phyloP scores from a whole-genome alignment of 2,888 invertebrate genomes.

The Drosophila melanocephala region DNA sequence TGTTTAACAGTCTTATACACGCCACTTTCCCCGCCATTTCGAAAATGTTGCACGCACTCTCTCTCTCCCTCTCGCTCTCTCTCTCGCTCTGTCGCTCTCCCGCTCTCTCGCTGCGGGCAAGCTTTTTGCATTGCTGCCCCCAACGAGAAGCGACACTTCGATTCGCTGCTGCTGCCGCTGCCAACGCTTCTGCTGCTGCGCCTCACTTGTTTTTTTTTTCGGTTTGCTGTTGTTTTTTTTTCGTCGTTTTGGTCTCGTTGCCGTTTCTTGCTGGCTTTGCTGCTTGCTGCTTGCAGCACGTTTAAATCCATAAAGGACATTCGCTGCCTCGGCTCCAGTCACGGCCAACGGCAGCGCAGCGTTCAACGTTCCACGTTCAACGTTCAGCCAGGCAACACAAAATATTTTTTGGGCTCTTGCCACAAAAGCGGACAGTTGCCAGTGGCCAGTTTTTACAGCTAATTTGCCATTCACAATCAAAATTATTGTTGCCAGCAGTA shows the following conservation, averaged over 20 bases:
- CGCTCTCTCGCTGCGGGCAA: constrained; percentile 18
- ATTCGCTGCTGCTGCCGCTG: constrained; percentile 62
- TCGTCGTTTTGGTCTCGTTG: constrained; percentile 33
- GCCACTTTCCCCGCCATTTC: constrained; percentile 58
- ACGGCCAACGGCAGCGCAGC: constrained; percentile 59
- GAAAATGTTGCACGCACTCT: constrained; percentile 62
- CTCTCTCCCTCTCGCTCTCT: constrained; percentile 19
- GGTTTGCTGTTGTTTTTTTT: constrained; percentile 13
- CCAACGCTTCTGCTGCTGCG: constrained; percentile 39
- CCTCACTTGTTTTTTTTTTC: constrained; percentile 7
- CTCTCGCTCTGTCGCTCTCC: constrained; percentile 25
- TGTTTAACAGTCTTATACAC: constrained; percentile 69
- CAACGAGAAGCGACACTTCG: constrained; percentile 64
- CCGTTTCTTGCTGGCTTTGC: constrained; percentile 32
- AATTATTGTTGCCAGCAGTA: constrained; percentile 35
- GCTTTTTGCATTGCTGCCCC: constrained; percentile 47
- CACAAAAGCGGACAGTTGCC: constrained; percentile 42
- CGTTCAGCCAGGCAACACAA: constrained; percentile 58
- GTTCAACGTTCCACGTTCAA: constrained; percentile 44
- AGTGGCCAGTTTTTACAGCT: constrained; percentile 48
- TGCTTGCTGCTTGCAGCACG: constrained; percentile 32
- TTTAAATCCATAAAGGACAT: constrained; percentile 74
- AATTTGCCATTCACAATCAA: constrained; percentile 63
- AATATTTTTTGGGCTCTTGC: constrained; percentile 18
- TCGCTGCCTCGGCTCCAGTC: constrained; percentile 70